These are phyloP conservation scores for Ornithoptera priamus DNA, from an alignment of 2,888 invertebrate species.

Conservation along the genomic window DNA sequence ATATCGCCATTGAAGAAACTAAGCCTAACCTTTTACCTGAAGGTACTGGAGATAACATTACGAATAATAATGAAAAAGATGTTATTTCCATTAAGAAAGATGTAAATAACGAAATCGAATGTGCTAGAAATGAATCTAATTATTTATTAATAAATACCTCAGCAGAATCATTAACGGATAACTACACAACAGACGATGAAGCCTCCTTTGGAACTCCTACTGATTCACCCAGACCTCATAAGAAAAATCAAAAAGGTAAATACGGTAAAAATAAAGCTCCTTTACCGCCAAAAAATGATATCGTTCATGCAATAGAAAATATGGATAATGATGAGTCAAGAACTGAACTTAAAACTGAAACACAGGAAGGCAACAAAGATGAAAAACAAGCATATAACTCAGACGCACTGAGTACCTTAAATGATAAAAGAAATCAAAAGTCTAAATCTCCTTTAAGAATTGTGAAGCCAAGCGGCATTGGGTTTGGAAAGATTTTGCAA, in stretches of 20 bases:
- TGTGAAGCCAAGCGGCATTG: slow-evolving; percentile 53
- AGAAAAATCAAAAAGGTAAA: slow-evolving; percentile 65
- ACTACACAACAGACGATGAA: slow-evolving; percentile 63
- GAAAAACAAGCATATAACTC: slow-evolving; percentile 20
- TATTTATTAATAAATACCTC: slow-evolving; percentile 12
- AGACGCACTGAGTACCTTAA: slow-evolving; percentile 50
- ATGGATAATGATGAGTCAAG: slow-evolving; percentile 43
- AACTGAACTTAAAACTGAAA: slow-evolving; percentile 4
- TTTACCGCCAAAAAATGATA: slow-evolving; percentile 48
- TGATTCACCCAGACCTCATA: slow-evolving; percentile 64
- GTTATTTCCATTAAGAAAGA: too few relatives aligned
- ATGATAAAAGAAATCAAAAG: slow-evolving; percentile 58
- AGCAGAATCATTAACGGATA: slow-evolving; percentile 27
- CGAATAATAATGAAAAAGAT: slow-evolving; percentile 5
- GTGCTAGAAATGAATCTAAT: slow-evolving; percentile 1
- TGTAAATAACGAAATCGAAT: neutral
- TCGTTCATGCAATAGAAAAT: slow-evolving; percentile 62
- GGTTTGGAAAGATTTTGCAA: slow-evolving; percentile 73
- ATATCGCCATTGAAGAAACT: neutral
- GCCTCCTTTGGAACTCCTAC: slow-evolving; percentile 73
- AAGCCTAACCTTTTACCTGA: neutral
- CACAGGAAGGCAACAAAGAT: neutral
- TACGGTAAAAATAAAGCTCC: slow-evolving; percentile 76
- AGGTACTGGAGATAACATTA: neutral
- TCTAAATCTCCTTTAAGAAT: slow-evolving; percentile 61